Evolutionary conservation across 2,888 invertebrate genomes (phyloP), one percentile per base, ranked within the genome.

Genomic region (Epinotia brunnichana): DNA sequence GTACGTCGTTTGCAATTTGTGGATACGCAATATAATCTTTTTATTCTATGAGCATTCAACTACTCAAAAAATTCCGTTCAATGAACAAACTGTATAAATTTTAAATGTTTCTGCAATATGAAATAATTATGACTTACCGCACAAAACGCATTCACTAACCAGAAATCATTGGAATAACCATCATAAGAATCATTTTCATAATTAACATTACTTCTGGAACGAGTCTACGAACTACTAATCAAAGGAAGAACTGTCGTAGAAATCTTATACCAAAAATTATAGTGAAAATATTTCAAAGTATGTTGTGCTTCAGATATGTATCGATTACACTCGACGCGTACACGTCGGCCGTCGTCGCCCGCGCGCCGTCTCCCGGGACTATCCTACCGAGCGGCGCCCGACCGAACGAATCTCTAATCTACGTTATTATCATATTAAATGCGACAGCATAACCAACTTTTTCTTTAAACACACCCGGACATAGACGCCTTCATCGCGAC

Each of bases 161-260:
- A 85, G 86, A 86, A 82, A 84, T 83, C 74, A 80, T 87, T 86
- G 88, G 86, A 88, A 89, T 87, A 85, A 84, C 83, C 85, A 82
- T 88, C 85, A 89, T 89, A 88, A 88, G 87, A 89, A 86, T 84
- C 77, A 79, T 82, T 84, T 83, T 81, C 77, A 82, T 81, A 83
- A 81, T 79, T 80, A 78, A 77, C 73, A 74, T 78, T 79, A 78
- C 74, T 78, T 77, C 76, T 77, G 78, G 79, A 81, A 81, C 79
- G 54, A 76, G 73, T 77, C 80, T 85, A 84, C 76, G 76, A 76
- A 82, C 82, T 84, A 86, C 81, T 64, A 80, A 63, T 41, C 62
- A 75, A 84, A 84, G 83, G 84, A 86, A 86, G 83, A 83, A 80
- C 80, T 79, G 77, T 79, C 78, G 76, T 78, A 79, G 78, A 77